Percentiles rank a stretch among this genome's conserved stretches.
Evolutionary conservation across 2,113 vertebrate genomes (phyloP).

Genomic region (Conger conger): DNA sequence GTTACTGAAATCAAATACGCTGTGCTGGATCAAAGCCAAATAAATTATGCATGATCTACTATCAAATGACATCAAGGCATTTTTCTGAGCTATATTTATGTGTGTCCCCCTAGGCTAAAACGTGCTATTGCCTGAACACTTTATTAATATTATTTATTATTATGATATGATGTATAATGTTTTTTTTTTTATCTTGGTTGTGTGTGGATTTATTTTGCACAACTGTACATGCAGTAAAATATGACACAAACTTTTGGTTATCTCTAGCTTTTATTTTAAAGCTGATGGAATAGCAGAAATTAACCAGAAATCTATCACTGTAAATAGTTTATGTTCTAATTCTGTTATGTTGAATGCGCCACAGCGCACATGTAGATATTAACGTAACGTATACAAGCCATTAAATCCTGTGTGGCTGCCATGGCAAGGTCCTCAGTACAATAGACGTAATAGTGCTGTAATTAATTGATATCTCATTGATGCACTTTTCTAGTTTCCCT

Average conservation of each 20-base stretch:
- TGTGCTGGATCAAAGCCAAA: not conserved
- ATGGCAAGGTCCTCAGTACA: not conserved
- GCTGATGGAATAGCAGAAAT: too few relatives aligned
- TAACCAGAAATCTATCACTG: too few relatives aligned
- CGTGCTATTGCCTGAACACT: not conserved
- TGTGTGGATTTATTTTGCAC: too few relatives aligned
- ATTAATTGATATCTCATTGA: not conserved
- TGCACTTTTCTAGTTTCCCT: not conserved
- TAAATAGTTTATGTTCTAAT: too few relatives aligned
- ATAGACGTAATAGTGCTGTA: not conserved
- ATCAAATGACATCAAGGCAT: not conserved
- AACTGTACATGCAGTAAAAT: too few relatives aligned
- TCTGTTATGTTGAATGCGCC: not conserved
- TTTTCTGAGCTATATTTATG: not conserved
- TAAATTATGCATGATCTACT: not conserved
- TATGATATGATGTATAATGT: too few relatives aligned
- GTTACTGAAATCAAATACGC: conserved; percentile 19
- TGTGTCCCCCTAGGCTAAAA: not conserved
- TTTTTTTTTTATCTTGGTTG: too few relatives aligned
- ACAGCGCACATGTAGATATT: not conserved
- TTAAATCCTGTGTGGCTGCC: not conserved
- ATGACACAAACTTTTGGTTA: too few relatives aligned
- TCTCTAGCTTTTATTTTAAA: too few relatives aligned
- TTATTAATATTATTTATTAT: too few relatives aligned
- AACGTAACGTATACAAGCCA: not conserved